These are phyloP conservation scores for Selenia dentaria DNA, from an alignment of 2,888 invertebrate species.

Conservation along the genomic window DNA sequence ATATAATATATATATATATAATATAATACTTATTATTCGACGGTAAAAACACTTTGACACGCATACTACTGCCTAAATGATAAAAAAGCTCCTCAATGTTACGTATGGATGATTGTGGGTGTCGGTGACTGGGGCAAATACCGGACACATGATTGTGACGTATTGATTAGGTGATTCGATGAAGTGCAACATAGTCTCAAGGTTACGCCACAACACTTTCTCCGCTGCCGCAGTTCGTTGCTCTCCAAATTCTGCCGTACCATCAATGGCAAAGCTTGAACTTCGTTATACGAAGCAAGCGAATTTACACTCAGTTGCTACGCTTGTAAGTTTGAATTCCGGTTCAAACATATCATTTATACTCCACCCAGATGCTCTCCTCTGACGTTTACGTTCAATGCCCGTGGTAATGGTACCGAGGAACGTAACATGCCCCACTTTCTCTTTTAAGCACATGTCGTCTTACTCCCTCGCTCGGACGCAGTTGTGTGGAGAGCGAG, in stretches of 20 bases:
- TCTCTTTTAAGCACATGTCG: slow-evolving; percentile 79
- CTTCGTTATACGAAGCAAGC: slow-evolving; percentile 43
- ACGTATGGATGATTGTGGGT: slow-evolving; percentile 20
- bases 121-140: slow-evolving; percentile 23
- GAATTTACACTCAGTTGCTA: slow-evolving; percentile 40
- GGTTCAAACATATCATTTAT: slow-evolving; percentile 30
- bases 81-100: slow-evolving; percentile 11
- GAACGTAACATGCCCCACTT: slow-evolving; percentile 84
- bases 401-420: slow-evolving; percentile 80
- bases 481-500: slow-evolving; percentile 58
- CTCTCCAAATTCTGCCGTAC: slow-evolving; percentile 77
- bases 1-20: too few relatives aligned
- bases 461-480: slow-evolving; percentile 63
- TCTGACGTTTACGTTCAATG: slow-evolving; percentile 80
- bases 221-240: slow-evolving; percentile 73
- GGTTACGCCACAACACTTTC: slow-evolving; percentile 83
- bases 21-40: too few relatives aligned
- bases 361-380: slow-evolving; percentile 57
- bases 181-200: slow-evolving; percentile 71
- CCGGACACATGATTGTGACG: slow-evolving; percentile 56
- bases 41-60: too few relatives aligned
- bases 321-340: slow-evolving; percentile 41
- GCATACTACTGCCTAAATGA: too few relatives aligned
- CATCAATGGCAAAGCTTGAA: slow-evolving; percentile 53
- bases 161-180: slow-evolving; percentile 73